These are phyloP conservation scores for Phalanger gymnotis DNA, from an alignment of 2,797 vertebrate genomes.

Conservation along the genomic window DNA sequence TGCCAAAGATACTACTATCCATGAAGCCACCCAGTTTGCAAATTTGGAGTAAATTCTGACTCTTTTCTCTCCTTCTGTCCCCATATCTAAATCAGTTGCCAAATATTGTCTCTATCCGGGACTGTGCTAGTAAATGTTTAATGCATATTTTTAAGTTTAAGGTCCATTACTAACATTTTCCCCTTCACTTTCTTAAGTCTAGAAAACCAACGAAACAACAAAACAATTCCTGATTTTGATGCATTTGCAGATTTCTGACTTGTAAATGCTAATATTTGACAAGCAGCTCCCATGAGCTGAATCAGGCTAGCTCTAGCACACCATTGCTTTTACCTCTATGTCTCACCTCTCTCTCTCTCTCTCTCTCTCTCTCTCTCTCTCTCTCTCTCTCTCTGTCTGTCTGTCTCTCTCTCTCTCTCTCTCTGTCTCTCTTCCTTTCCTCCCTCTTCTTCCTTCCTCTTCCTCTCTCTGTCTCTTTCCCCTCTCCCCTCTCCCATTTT, in stretches of 20 bases:
- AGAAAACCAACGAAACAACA: not conserved
- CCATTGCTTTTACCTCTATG: not conserved
- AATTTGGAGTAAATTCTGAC: not conserved
- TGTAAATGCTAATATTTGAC: not conserved
- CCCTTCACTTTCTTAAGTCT: not conserved
- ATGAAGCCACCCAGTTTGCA: not conserved
- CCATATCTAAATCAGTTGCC: not conserved
- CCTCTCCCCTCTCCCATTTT: not conserved
- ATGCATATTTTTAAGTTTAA: not conserved
- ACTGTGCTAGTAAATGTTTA: not conserved
- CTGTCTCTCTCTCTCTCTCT: too few species aligned
- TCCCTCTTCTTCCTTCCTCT: not conserved
- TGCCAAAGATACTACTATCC: not conserved
- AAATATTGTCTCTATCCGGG: not conserved
- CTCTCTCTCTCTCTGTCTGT: too few species aligned
- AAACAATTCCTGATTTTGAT: not conserved
- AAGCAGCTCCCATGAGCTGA: not conserved
- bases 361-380: not conserved
- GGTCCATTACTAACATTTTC: not conserved
- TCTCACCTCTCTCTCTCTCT: too few species aligned
- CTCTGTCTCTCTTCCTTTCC: not conserved
- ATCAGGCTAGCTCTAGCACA: not conserved
- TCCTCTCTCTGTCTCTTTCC: not conserved
- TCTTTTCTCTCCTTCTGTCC: not conserved
- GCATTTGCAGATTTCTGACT: not conserved